phyloP scores from a whole-genome alignment of 2,888 invertebrate genomes.

The Marasmarcha lunaedactyla region DNA sequence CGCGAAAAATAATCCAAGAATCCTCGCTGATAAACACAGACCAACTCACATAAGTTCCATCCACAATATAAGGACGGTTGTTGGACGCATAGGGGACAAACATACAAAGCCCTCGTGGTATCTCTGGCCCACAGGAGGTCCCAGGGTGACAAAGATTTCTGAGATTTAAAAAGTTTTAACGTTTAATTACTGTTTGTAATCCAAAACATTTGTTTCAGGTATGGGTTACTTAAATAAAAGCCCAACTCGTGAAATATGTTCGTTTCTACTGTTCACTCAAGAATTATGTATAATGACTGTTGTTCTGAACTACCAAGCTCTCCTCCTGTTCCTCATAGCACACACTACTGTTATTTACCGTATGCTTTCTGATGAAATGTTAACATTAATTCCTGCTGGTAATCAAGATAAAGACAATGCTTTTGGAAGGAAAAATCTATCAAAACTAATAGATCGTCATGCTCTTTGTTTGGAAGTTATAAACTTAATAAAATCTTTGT shows the following conservation, averaged over 20 bases:
- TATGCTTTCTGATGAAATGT: conserved; percentile 36
- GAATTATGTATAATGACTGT: conserved; percentile 30
- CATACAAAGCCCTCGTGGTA: no score
- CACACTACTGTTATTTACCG: conserved; percentile 43
- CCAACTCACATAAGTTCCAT: no score
- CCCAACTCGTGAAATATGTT: conserved; percentile 39
- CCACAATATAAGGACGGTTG: no score
- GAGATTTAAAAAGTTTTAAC: no score
- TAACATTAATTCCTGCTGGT: conserved; percentile 22
- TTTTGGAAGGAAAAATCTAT: conserved; percentile 25
- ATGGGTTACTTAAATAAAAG: conserved; percentile 28
- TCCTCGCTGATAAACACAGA: no score
- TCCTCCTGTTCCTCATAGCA: conserved; percentile 37
- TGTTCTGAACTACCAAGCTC: conserved; percentile 38
- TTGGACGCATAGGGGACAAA: no score
- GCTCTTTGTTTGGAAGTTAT: conserved; percentile 27
- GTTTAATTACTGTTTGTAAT: no score
- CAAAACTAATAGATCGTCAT: conserved; percentile 31
- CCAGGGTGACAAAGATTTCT: no score
- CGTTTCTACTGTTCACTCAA: conserved; percentile 24
- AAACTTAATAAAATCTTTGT: conserved; percentile 31
- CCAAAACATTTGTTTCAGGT: conserved; percentile 22
- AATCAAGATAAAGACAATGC: conserved; percentile 17
- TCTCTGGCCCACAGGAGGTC: no score
- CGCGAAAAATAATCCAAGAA: no score